Evolutionary conservation across 2,113 vertebrate genomes (phyloP).

Genomic region (Chunga burmeisteri): DNA sequence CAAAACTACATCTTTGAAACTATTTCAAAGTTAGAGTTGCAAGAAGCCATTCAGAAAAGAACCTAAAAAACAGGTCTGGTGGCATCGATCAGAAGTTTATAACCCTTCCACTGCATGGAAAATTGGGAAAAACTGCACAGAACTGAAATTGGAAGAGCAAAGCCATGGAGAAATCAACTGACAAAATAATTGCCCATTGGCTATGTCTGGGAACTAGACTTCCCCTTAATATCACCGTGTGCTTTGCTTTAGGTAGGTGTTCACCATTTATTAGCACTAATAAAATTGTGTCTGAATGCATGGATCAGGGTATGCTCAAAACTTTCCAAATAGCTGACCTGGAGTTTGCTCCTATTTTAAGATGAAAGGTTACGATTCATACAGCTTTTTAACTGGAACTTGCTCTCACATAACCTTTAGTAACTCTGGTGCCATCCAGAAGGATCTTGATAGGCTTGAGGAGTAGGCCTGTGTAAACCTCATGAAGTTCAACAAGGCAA

Average conservation of each 20-base stretch:
- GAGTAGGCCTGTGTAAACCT: background rate
- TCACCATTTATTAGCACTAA: background rate
- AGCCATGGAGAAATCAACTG: background rate
- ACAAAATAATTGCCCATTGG: background rate
- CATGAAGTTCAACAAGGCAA: background rate
- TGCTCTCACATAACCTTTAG: background rate
- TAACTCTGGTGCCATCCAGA: background rate
- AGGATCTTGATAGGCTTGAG: background rate
- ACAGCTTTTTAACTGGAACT: background rate
- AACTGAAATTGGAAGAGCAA: background rate
- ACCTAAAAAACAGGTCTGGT: background rate
- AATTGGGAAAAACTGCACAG: background rate
- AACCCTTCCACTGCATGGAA: background rate
- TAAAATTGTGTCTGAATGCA: background rate
- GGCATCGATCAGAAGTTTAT: background rate
- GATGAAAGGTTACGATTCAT: background rate
- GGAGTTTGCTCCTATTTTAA: background rate
- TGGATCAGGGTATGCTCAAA: background rate
- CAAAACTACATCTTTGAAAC: slow-evolving; percentile 17
- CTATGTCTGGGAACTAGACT: background rate
- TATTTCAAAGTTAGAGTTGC: slow-evolving; percentile 20
- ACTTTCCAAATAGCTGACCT: background rate
- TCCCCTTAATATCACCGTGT: background rate
- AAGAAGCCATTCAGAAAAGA: slow-evolving; percentile 10
- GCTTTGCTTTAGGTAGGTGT: background rate